These are phyloP conservation scores for Synergus itoensis DNA, from an alignment of 2,888 invertebrate genomes.

Conservation along the genomic window DNA sequence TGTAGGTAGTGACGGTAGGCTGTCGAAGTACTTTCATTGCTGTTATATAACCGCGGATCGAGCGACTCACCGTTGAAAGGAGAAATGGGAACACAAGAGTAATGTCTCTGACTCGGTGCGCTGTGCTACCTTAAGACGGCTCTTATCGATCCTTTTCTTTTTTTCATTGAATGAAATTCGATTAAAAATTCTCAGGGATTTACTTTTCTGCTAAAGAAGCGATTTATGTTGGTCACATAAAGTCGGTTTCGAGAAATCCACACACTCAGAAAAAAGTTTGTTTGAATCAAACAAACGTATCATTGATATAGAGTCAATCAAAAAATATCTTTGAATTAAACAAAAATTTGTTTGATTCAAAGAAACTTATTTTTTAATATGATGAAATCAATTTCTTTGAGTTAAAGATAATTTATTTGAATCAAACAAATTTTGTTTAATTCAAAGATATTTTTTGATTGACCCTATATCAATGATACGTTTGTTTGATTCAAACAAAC, in stretches of 20 bases:
- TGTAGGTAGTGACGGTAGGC: neutral
- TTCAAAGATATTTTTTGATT: too few species aligned
- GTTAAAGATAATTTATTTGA: too few species aligned
- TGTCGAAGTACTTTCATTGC: slow-evolving; percentile 71
- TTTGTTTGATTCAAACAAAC: too few species aligned
- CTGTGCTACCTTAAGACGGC: slow-evolving; percentile 2
- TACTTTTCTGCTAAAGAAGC: neutral
- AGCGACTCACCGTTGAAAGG: slow-evolving; percentile 66
- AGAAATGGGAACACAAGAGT: slow-evolving; percentile 72
- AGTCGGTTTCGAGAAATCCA: neutral
- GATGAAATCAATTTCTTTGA: too few species aligned
- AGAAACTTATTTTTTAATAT: too few species aligned
- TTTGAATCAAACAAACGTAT: too few species aligned
- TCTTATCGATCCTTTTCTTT: slow-evolving; percentile 5
- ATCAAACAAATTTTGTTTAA: too few species aligned
- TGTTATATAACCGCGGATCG: slow-evolving; percentile 73
- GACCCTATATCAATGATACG: too few species aligned
- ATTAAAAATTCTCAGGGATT: neutral
- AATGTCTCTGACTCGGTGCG: slow-evolving; percentile 62
- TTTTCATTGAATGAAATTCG: slow-evolving; percentile 18
- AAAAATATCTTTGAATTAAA: too few species aligned
- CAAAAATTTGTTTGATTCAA: too few species aligned
- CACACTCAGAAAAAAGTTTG: too few species aligned
- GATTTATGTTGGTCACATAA: neutral
- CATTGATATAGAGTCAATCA: too few species aligned